phyloP scores from a whole-genome alignment of 2,113 vertebrate species.

The Rhinolophus sinicus region DNA sequence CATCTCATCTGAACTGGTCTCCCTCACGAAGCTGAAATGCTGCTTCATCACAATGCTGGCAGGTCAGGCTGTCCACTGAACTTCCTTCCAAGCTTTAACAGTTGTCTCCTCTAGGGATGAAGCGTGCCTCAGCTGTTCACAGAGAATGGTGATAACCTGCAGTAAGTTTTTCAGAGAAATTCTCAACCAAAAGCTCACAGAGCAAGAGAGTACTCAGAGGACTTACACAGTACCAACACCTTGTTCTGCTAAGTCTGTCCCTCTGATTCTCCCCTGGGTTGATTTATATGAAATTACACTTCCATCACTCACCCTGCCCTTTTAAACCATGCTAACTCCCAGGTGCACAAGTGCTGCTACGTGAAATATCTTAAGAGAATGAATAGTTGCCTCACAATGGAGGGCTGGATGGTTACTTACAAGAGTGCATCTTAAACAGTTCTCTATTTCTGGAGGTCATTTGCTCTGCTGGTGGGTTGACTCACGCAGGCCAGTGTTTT shows the following conservation, averaged over 20 bases:
- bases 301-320: background rate
- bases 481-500: background rate
- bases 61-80: conserved; percentile 61
- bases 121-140: conserved; percentile 48
- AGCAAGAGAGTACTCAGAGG: background rate
- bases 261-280: background rate
- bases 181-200: background rate
- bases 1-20: conserved; percentile 64
- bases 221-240: background rate
- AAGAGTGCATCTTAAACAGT: background rate
- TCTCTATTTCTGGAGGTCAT: background rate
- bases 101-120: conserved; percentile 54
- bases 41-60: conserved; percentile 55
- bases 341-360: background rate
- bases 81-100: conserved; percentile 49
- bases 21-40: conserved; percentile 68
- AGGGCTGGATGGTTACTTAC: background rate
- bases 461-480: background rate
- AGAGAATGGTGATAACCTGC: background rate
- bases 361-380: background rate
- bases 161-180: conserved; percentile 36
- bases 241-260: background rate
- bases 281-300: background rate
- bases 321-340: conserved; percentile 39
- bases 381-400: background rate